Evolutionary conservation across 1,140 invertebrate genomes (phyloP), one percentile per base, ranked within the genome.

Genomic region (Calliopsis andreniformis): DNA sequence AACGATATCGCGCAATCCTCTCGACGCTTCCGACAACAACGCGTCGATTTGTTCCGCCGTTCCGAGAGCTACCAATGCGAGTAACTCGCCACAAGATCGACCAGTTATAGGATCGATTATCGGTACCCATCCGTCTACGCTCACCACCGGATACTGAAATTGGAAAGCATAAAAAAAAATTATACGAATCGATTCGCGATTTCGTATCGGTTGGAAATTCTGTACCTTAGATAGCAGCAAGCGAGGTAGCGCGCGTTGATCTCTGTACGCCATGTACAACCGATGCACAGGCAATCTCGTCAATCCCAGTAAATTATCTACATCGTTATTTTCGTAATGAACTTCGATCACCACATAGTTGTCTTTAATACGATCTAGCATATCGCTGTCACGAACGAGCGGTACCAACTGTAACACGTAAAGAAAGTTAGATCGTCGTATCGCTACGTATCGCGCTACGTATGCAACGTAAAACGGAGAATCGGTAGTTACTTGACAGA

Each of bases 41-140:
- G n/a, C n/a, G n/a, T n/a, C 89, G 49, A 95, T 94, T 87, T 95
- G 94, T 55, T 93, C 88, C 42, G 93, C 93, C 4, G 93, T 94
- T 23, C 94, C 94, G 49, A 95, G 90, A 35, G 94, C 94, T 20
- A 94, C 87, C 1, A 94, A 70, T 39, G 93, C 92, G 68, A 93
- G 91, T 4, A 94, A 84, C 82, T 94, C 90, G 5, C 94, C 94
- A 66, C 91, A 82, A 18, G 89, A 78, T 30, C 88, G 75, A 39
- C 91, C 89, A 32, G 89, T 90, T 53, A 93, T 78, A n/a, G 92
- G 86, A 73, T 92, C 88, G 2, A 88, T 73, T 68, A 95, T 92
- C 7, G 92, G 87, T 42, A 94, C 92, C 93, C 94, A 94, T 67
- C 91, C 93, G 84, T 95, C 94, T 12, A 94, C 92, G 47, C 93